A percentile compares a stretch with the other conserved stretches of the same genome.
phyloP scores from a whole-genome alignment of 2,113 vertebrate genomes.

The Daphoenositta chrysoptera region DNA sequence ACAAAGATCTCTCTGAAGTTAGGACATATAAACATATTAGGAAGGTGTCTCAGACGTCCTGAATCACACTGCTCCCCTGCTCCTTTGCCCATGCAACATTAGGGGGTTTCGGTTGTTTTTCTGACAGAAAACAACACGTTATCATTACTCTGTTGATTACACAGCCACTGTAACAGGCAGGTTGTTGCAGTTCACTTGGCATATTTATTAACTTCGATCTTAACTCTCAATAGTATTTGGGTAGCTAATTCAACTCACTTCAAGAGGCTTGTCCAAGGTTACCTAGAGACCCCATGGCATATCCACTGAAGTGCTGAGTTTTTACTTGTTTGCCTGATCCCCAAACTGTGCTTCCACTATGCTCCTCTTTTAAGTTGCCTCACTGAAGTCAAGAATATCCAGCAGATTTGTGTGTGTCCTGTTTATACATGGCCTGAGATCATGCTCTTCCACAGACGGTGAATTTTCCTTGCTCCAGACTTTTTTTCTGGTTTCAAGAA shows the following conservation, averaged over 20 bases:
- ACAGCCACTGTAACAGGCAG: not conserved
- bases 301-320: not conserved
- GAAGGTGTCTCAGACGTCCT: not conserved
- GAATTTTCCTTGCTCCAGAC: not conserved
- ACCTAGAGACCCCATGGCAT: not conserved
- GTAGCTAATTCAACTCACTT: not conserved
- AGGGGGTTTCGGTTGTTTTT: not conserved
- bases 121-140: not conserved
- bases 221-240: not conserved
- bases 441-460: not conserved
- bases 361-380: not conserved
- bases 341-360: not conserved
- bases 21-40: not conserved
- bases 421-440: not conserved
- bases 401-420: too few relatives aligned
- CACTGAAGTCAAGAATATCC: not conserved
- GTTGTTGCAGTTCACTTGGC: not conserved
- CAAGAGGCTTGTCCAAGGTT: not conserved
- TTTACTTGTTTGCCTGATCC: not conserved
- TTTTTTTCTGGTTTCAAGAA: not conserved
- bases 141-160: not conserved
- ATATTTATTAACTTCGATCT: not conserved
- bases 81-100: not conserved
- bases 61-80: not conserved
- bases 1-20: not conserved